These are phyloP conservation scores for Macropus fuliginosus DNA, from an alignment of 2,797 vertebrate species.

Conservation along the genomic window DNA sequence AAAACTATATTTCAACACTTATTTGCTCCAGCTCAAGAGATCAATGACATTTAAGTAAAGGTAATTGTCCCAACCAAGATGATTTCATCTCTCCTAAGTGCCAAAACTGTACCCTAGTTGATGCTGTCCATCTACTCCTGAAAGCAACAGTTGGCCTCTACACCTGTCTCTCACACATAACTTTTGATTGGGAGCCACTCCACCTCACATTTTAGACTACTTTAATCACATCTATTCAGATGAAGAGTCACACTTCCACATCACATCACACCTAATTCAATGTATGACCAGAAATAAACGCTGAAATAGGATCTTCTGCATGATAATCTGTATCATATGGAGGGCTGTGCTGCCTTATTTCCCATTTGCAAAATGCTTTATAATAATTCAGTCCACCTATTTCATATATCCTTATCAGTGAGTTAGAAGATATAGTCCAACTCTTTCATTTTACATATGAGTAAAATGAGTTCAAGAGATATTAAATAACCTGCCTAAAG, in stretches of 20 bases:
- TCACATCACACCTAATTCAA: background rate
- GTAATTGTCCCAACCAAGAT: background rate
- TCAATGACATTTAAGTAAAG: background rate
- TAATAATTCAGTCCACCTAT: background rate
- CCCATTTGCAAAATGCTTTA: background rate
- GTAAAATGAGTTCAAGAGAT: background rate
- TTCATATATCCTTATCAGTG: background rate
- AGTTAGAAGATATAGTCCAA: background rate
- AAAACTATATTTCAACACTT: background rate
- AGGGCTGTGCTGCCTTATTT: background rate
- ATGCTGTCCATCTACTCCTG: background rate
- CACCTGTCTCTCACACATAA: background rate
- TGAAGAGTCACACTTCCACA: background rate
- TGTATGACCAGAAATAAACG: background rate
- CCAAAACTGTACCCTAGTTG: background rate
- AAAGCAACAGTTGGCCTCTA: background rate
- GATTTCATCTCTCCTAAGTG: background rate
- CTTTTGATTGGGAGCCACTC: background rate
- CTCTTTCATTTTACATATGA: background rate
- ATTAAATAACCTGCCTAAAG: background rate
- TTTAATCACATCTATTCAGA: background rate
- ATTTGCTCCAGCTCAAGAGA: background rate
- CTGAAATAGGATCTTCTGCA: background rate
- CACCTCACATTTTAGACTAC: background rate
- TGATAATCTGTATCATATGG: background rate